These are phyloP conservation scores for Gisinianus flammeolus DNA, from an alignment of 2,888 invertebrate genomes.

Conservation along the genomic window DNA sequence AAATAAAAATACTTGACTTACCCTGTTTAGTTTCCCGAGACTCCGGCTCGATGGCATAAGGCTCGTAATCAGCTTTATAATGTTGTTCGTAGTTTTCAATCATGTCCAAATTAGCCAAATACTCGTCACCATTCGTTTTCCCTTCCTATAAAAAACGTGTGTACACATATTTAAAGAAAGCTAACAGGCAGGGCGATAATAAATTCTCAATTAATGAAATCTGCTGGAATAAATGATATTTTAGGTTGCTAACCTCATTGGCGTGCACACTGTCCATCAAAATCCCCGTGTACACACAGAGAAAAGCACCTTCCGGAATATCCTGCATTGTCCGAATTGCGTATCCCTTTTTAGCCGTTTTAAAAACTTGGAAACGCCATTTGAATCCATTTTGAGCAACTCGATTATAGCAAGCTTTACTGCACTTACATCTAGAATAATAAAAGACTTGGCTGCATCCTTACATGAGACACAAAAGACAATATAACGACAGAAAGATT, in stretches of 20 bases:
- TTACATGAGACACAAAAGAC: too few species aligned
- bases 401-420: conserved; percentile 83
- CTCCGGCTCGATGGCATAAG: conserved; percentile 37
- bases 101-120: neutral
- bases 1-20: too few species aligned
- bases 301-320: conserved; percentile 90
- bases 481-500: neutral
- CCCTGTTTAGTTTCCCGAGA: neutral
- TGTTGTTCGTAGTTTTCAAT: conserved; percentile 3
- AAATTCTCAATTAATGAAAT: neutral
- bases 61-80: conserved; percentile 77
- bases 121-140: neutral
- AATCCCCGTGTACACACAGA: conserved; percentile 94
- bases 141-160: neutral
- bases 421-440: conserved; percentile 78
- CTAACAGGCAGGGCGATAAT: neutral
- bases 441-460: neutral
- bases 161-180: neutral
- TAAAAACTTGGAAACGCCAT: conserved; percentile 89
- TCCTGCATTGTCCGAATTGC: conserved; percentile 92
- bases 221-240: too few species aligned
- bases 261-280: conserved; percentile 87
- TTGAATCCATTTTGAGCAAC: conserved; percentile 93
- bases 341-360: conserved; percentile 87
- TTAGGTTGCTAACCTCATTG: conserved; percentile 73